Base-by-base conservation (phyloP, 2,888 invertebrate species). In the Ferdinandea cuprea region DNA sequence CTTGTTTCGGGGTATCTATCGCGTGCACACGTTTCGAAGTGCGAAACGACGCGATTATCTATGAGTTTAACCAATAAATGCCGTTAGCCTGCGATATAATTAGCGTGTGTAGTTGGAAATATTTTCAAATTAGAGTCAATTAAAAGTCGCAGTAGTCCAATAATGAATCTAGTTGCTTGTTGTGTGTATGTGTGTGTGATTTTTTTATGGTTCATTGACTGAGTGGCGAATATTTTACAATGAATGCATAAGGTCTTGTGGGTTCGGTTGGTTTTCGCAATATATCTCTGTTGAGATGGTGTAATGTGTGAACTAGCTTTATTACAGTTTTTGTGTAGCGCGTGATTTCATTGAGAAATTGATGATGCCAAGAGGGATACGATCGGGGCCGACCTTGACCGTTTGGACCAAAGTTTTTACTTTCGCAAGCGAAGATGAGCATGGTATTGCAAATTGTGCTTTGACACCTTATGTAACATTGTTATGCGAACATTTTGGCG, bases 41-140 rank as follows among this genome's bases (percentile, higher is more conserved):
- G 78, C 72, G 59, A 79, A 73, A 52, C 50, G 46, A 11, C 21
- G 13, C 63, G 76, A 76, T 76, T 81, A 74, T 68, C 68, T 76
- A 15, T 65, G 50, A 77, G 17, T 52, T 50, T 28, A 50, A 44
- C 63, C 35, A 69, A 69, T 37, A 65, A 71, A 37, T 28, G 25
- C 80, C 80, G 80, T 81, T 81, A 81, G 32, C 9, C 59, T 46
- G 52, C 58, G 63, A 76, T 76, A 65, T 46, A 76, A 81, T 81
- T 81, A 81, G 63, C 80, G 69, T 65, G 50, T 44, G 13, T 17
- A 76, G 80, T 52, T 71, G 76, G 52, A 65, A 52, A 71, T 71
- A 59, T 50, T 71, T 59, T 42, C 63, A 25, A 81, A 81, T 81
- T 81, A 81, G 76, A 58, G 76, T 58, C 76, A 81, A 81, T 81